A percentile compares a stretch with the other conserved stretches of the same genome.
These are phyloP conservation scores for Bufo bufo DNA, from an alignment of 2,113 vertebrate genomes.

Conservation along the genomic window DNA sequence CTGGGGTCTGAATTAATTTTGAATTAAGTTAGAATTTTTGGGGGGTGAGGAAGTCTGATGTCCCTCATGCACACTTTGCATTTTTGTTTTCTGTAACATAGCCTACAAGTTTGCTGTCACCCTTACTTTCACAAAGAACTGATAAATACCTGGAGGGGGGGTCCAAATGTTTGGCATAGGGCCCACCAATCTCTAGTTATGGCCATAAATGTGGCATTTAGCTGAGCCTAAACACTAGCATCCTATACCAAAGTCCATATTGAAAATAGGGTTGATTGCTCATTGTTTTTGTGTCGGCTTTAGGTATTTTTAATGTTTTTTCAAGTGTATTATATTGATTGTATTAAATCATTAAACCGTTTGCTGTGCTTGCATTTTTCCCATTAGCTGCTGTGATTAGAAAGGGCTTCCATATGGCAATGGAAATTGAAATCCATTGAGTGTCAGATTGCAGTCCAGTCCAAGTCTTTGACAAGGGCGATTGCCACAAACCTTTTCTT, in stretches of 20 bases:
- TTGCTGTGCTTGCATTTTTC: slow-evolving; percentile 43
- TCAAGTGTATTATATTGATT: slow-evolving; percentile 44
- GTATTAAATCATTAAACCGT: slow-evolving; percentile 32
- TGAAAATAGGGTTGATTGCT: neutral
- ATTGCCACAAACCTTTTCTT: slow-evolving; percentile 3
- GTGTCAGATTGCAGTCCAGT: slow-evolving; percentile 1
- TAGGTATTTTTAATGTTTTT: slow-evolving; percentile 15
- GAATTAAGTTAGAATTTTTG: too few species aligned
- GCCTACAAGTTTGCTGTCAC: too few species aligned
- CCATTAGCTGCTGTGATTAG: slow-evolving; percentile 40
- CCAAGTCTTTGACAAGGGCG: slow-evolving; percentile 12
- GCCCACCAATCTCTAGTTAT: too few species aligned
- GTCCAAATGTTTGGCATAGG: too few species aligned
- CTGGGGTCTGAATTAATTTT: too few species aligned
- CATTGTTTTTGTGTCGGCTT: slow-evolving; percentile 37
- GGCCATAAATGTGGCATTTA: too few species aligned
- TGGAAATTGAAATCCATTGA: slow-evolving; percentile 19
- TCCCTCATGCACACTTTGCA: too few species aligned
- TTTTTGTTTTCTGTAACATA: too few species aligned
- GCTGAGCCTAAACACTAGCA: too few species aligned
- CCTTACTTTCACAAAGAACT: too few species aligned
- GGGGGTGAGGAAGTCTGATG: too few species aligned
- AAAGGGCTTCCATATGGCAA: slow-evolving; percentile 35
- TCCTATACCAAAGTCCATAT: neutral
- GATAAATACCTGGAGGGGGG: too few species aligned